Conservation (phyloP, 1,140 invertebrate species). For the Druon quercuslanigerum region DNA sequence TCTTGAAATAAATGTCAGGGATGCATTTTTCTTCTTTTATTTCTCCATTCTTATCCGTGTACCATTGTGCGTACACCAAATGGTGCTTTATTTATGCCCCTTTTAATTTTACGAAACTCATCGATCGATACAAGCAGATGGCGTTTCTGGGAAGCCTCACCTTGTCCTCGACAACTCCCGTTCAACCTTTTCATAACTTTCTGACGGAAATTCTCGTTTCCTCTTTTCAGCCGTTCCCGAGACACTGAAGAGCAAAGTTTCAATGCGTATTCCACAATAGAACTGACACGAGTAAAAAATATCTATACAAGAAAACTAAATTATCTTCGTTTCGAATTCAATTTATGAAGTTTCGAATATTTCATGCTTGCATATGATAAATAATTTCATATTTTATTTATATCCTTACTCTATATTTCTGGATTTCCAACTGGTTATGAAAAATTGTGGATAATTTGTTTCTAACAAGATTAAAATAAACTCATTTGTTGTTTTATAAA, state of each 20-base stretch:
- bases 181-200: constrained; percentile 31
- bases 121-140: constrained; percentile 25
- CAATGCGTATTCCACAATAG: constrained; percentile 22
- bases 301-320: background rate
- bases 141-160: constrained; percentile 1
- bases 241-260: constrained; percentile 11
- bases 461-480: background rate
- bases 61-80: background rate
- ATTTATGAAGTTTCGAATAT: constrained; percentile 18
- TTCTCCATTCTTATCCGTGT: background rate
- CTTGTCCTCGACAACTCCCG: constrained; percentile 10
- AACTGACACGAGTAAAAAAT: background rate
- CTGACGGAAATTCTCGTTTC: constrained; percentile 26
- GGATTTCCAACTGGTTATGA: background rate
- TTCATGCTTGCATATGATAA: background rate
- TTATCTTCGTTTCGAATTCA: constrained; percentile 3
- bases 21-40: background rate
- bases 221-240: background rate
- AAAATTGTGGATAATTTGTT: background rate
- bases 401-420: no score
- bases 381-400: no score
- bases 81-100: constrained; percentile 16
- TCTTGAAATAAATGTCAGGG: no score
- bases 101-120: constrained; percentile 15
- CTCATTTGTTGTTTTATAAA: background rate